phyloP scores from a whole-genome alignment of 2,797 vertebrate species.

The Etheostoma perlongum region DNA sequence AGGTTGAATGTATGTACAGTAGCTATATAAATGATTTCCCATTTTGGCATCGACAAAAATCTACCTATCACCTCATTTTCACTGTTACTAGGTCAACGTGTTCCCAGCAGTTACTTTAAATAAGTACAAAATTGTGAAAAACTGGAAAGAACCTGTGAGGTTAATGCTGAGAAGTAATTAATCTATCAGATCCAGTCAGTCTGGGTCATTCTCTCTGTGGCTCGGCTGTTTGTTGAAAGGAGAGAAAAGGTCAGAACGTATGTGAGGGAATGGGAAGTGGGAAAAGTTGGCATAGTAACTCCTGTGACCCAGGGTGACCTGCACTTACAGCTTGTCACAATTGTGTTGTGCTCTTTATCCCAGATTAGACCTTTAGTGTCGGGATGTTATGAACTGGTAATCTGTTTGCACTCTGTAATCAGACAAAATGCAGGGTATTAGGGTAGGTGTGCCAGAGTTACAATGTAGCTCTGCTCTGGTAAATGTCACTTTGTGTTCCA shows the following conservation, averaged over 20 bases:
- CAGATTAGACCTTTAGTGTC: slow-evolving; percentile 62
- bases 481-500: slow-evolving; percentile 63
- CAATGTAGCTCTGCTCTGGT: slow-evolving; percentile 24
- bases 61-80: no score
- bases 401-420: slow-evolving; percentile 77
- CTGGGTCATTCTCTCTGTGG: neutral
- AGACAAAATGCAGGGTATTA: slow-evolving; percentile 74
- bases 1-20: no score
- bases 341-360: slow-evolving; percentile 63
- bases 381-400: slow-evolving; percentile 68
- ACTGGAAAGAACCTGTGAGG: neutral
- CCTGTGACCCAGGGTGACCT: slow-evolving; percentile 24
- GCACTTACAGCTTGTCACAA: slow-evolving; percentile 41
- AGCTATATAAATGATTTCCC: no score
- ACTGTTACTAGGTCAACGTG: neutral
- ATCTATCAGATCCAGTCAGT: neutral
- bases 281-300: slow-evolving; percentile 2
- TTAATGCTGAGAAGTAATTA: no score
- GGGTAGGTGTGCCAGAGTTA: slow-evolving; percentile 48
- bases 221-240: neutral
- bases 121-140: neutral
- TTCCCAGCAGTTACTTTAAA: neutral
- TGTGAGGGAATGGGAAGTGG: slow-evolving; percentile 3
- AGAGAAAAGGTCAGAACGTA: slow-evolving; percentile 4
- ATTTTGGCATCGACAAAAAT: no score